Evolutionary conservation across 2,113 vertebrate species (phyloP), one percentile per base, ranked within the genome.

Genomic region (Pteronura brasiliensis): DNA sequence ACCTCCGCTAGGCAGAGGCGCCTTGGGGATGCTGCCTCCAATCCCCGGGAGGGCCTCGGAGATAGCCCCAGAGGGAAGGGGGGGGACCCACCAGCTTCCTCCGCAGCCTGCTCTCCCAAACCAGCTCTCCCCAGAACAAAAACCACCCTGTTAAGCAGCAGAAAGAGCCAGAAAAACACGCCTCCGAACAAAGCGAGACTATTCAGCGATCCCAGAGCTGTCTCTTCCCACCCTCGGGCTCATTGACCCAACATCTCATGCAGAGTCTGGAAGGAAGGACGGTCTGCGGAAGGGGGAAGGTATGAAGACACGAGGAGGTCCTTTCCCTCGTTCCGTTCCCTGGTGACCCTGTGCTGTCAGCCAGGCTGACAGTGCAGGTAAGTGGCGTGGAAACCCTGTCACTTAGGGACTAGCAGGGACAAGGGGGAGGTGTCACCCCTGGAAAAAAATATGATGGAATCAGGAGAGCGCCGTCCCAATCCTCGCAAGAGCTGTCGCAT

Each of bases 51-150:
- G 76, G 42, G 59, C 11, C 49, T 72, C 39, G 21, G 86, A 57
- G 72, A 85, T 12, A 31, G 34, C 47, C 63, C 57, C 52, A 31
- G 82, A 83, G 80, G 88, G 76, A 52, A 88, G 25, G 0, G 17
- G 69, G 93, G 55, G 49, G 49, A 1, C 27, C 90, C 88, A 4
- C 4, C 15, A 8, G 96, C 88, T 74, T 36, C 93, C 93, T 92
- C 82, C 13, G 89, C 86, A 92, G 96, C 39, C 67, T 23, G 84
- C 65, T 63, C 89, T 92, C 86, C 93, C 94, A 34, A 59, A 84
- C 77, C 59, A 69, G 72, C 82, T 86, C 69, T 93, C 52, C 42
- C 59, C 39, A 97, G 93, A 92, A 98, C 94, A 98, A 96, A 94
- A 98, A 71, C 31, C 34, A 95, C 87, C 91, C 92, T 90, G 91